Conservation (phyloP, 2,888 invertebrate species). For the Plebejus argus region DNA sequence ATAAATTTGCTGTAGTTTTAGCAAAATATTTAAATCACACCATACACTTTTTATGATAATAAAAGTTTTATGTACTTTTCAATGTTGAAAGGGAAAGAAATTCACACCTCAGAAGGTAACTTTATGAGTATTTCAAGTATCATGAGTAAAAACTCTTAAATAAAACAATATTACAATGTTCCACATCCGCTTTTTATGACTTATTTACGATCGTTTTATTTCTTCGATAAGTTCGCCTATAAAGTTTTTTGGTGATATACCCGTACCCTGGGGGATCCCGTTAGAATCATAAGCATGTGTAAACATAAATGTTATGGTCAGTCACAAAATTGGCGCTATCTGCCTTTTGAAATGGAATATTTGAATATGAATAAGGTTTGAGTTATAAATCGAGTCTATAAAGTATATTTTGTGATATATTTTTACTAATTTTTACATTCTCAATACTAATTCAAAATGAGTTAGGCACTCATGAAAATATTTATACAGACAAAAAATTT, state of each 20-base stretch:
- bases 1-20: not conserved
- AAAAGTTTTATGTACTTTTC: not conserved
- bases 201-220: constrained; percentile 6
- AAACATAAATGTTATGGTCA: not conserved
- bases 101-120: not conserved
- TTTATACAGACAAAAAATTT: too few relatives aligned
- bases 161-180: constrained; percentile 4
- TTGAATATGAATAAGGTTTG: too few relatives aligned
- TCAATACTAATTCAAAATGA: too few relatives aligned
- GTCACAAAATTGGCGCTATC: not conserved
- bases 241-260: not conserved
- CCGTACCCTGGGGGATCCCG: not conserved
- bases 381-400: too few relatives aligned
- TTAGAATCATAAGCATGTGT: not conserved
- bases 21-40: not conserved
- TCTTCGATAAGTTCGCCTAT: not conserved
- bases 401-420: too few relatives aligned
- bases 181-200: not conserved
- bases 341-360: not conserved
- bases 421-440: too few relatives aligned
- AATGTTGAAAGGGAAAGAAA: not conserved
- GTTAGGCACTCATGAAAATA: too few relatives aligned
- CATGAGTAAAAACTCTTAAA: not conserved
- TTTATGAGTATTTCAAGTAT: not conserved
- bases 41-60: not conserved